Base-by-base conservation (phyloP, 2,797 vertebrate species). In the Leptatherina wallacei region DNA sequence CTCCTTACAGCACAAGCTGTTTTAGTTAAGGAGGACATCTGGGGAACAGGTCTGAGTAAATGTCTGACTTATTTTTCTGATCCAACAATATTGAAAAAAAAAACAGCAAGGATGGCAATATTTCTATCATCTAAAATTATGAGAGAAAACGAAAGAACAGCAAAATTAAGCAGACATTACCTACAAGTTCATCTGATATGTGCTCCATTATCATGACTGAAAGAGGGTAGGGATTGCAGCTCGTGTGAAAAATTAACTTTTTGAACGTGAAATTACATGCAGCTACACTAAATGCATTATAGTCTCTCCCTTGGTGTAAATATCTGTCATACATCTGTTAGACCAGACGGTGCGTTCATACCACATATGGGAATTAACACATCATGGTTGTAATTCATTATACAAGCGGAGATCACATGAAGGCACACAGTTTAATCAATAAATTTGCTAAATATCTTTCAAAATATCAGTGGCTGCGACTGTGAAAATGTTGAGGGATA, bases 301-400 rank as follows among this genome's bases (percentile, higher is more conserved):
- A 66, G 63, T 42, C 56, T 61, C 80, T 75, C 77, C 76, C n/a
- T 16, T 11, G 47, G 78, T 73, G 79, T 80, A 42, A 81, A 81
- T 84, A 82, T 84, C 83, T 70, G 69, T 75, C 58, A 66, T 75
- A 69, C 91, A 91, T 90, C 90, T 89, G 92, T 77, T 77, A 12
- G 66, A 61, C 80, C 90, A 90, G 88, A 92, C 78, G 89, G 90
- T 80, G 82, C 58, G 70, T 81, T 73, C 71, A 72, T 74, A 33
- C 69, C 59, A 78, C 82, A 88, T 89, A 75, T 83, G 87, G 73
- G 72, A 63, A 82, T 65, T 56, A 73, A 66, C 69, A 61, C 30
- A 36, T 69, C 49, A 27, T 61, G 81, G 27, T 65, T 78, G 65
- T 71, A 56, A 72, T 77, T 82, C 22, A 77, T 68, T 56, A 68